phyloP scores from a whole-genome alignment of 2,797 vertebrate genomes.

The Coranthus polyacanthus region DNA sequence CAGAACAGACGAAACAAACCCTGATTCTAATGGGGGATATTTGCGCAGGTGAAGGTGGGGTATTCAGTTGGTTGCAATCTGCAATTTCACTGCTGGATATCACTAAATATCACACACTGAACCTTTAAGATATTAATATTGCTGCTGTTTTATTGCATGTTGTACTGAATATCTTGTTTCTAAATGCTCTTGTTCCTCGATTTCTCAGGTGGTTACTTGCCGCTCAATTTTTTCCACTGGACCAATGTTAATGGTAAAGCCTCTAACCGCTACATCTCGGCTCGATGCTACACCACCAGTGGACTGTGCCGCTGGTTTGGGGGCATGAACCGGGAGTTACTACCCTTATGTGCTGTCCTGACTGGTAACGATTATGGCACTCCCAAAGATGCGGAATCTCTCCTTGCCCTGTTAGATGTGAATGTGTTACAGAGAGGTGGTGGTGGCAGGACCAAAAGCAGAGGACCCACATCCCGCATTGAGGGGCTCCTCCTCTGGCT shows the following conservation, averaged over 20 bases:
- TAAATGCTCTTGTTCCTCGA: slow-evolving; percentile 7
- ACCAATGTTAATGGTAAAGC: slow-evolving; percentile 75
- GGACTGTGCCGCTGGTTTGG: slow-evolving; percentile 88
- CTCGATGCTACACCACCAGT: slow-evolving; percentile 83
- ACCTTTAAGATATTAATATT: neutral
- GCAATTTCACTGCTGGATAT: too few relatives aligned
- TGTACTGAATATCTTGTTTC: slow-evolving; percentile 7
- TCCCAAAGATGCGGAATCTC: slow-evolving; percentile 77
- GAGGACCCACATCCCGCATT: slow-evolving; percentile 77
- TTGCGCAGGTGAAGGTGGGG: too few relatives aligned
- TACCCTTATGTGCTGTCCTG: slow-evolving; percentile 92
- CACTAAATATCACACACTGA: too few relatives aligned
- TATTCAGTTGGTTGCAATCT: too few relatives aligned
- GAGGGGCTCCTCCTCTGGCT: slow-evolving; percentile 90
- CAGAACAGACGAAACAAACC: too few relatives aligned
- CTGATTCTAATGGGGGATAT: too few relatives aligned
- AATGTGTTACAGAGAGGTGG: slow-evolving; percentile 46
- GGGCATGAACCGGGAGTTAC: slow-evolving; percentile 82
- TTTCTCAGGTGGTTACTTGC: slow-evolving; percentile 89
- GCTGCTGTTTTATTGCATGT: neutral
- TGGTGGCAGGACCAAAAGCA: slow-evolving; percentile 48
- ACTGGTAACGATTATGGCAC: slow-evolving; percentile 91
- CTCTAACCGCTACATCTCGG: slow-evolving; percentile 84
- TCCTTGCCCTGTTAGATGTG: slow-evolving; percentile 77
- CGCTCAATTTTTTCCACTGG: slow-evolving; percentile 91